phyloP scores from a whole-genome alignment of 30 jellyfish, hydroid and myxozoan species.

The Aurelia aurita complex sp. Pacific region DNA sequence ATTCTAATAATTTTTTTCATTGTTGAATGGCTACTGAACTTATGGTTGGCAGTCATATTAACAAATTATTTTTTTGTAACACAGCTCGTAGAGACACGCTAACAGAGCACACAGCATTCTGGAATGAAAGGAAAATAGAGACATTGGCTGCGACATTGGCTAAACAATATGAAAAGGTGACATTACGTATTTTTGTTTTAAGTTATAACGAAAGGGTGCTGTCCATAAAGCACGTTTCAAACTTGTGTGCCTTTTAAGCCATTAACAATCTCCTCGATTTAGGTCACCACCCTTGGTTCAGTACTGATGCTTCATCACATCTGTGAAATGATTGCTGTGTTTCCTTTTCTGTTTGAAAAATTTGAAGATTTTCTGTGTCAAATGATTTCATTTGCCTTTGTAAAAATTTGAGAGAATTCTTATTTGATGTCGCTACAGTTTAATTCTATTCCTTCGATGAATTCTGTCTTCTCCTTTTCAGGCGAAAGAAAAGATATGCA shows the following conservation, averaged over 20 bases:
- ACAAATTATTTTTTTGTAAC: neutral
- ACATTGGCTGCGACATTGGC: constrained; percentile 37
- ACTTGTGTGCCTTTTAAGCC: too few species aligned
- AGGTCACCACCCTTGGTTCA: neutral
- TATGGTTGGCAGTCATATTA: too few species aligned
- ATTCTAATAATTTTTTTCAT: too few species aligned
- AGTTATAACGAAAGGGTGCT: neutral
- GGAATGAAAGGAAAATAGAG: constrained; percentile 50
- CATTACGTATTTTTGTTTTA: neutral
- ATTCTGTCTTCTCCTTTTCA: neutral
- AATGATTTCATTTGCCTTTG: neutral
- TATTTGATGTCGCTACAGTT: neutral
- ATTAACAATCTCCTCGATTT: too few species aligned
- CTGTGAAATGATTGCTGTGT: neutral
- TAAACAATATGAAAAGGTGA: constrained; percentile 46
- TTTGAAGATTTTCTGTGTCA: too few species aligned
- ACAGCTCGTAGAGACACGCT: constrained; percentile 1
- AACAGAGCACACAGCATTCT: constrained; percentile 60
- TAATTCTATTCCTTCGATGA: neutral
- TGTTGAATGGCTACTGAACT: too few species aligned
- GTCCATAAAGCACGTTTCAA: too few species aligned
- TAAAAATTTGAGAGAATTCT: neutral
- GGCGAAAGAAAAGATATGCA: constrained; percentile 1
- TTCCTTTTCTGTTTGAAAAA: too few species aligned
- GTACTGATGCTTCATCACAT: neutral